Evolutionary conservation across 2,797 vertebrate species (phyloP), one percentile per base, ranked within the genome.

Genomic region (Rhinatrema bivittatum): DNA sequence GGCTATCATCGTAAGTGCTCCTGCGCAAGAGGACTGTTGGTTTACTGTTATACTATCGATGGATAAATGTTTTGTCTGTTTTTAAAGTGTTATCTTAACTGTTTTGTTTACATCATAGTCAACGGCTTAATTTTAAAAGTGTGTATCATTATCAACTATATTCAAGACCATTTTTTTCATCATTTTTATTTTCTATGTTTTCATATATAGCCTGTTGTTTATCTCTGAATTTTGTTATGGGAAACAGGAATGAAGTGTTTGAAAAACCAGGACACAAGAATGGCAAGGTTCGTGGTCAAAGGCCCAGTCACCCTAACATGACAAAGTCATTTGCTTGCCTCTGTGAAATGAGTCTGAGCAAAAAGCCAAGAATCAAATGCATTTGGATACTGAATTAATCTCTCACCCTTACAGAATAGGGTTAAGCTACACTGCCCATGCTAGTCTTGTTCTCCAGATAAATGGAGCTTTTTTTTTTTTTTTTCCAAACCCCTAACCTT

Each of bases 71-170:
- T 81, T 11, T 46, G 79, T 68, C 79, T 53, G 62, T 76, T 70
- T 74, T 80, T 72, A 68, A 84, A 85, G 78, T 87, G 76, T 85
- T 85, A 84, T 72, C 65, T 82, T 84, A n/a, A 80, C 68, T 72
- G 58, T 81, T 83, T 75, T 84, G 79, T 85, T 87, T 87, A 85
- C 79, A 83, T 70, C 58, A 43, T 79, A 79, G 65, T 74, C 56
- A 69, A 49, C 65, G 67, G 61, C 66, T 67, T 79, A 77, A 52
- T 73, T 76, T 69, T 69, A 73, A n/a, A 73, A 67, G 65, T 69
- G 61, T 81, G 64, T 61, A 52, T 65, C 68, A 53, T 70, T 68
- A 77, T 72, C 63, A 62, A 62, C 55, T 82, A 71, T 76, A 71
- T 54, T 55, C 57, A 62, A 45, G 70, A 76, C 55, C 57, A 44